Conservation (phyloP, 2,797 vertebrate species). For the Typhlichthys eigenmanni region DNA sequence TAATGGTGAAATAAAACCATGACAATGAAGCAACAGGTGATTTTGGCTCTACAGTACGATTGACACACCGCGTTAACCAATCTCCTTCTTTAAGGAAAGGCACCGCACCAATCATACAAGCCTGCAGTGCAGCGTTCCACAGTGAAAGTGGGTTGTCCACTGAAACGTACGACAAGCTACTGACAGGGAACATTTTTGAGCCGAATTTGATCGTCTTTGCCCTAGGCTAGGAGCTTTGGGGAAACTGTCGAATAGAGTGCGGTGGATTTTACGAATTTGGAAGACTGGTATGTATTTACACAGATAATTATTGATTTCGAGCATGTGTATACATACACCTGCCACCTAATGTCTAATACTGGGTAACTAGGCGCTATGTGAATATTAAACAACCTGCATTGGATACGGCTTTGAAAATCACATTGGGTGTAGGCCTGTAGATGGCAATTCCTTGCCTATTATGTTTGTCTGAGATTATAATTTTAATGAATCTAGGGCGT, state of each 20-base stretch:
- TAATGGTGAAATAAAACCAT: constrained; percentile 14
- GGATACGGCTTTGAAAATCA: too few species aligned
- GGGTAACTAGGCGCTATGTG: neutral
- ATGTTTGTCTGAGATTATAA: neutral
- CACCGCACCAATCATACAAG: constrained; percentile 40
- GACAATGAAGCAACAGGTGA: constrained; percentile 70
- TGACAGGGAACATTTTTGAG: constrained; percentile 6
- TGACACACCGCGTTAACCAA: constrained; percentile 46
- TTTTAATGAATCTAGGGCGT: neutral
- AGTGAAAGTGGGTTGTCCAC: too few species aligned
- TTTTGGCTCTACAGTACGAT: constrained; percentile 48
- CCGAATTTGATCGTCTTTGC: neutral
- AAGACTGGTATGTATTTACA: constrained; percentile 37
- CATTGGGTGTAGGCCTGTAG: too few species aligned
- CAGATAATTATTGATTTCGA: neutral
- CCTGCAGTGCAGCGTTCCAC: constrained; percentile 12
- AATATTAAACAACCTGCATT: neutral
- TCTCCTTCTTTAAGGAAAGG: neutral
- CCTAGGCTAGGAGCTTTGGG: neutral
- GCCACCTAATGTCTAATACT: neutral
- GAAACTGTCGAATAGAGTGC: neutral
- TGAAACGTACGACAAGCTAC: neutral
- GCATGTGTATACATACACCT: neutral
- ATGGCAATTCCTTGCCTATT: neutral
- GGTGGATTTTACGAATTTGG: constrained; percentile 8